Evolutionary conservation across 2,888 invertebrate genomes (phyloP).

Genomic region (Trichopoda pennipes): DNA sequence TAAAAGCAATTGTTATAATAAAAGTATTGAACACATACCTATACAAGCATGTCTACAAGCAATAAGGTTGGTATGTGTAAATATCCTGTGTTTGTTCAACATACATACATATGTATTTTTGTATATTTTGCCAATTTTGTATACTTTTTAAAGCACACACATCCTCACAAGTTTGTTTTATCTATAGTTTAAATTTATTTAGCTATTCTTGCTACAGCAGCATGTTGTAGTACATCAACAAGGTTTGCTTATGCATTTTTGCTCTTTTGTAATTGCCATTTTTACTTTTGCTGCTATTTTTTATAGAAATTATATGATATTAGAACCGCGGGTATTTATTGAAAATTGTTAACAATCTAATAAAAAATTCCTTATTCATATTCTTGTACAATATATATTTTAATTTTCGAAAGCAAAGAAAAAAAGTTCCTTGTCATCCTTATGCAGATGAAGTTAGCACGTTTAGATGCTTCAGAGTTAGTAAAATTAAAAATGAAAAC

Average conservation of each 20-base stretch:
- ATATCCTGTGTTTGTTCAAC: conserved; percentile 18
- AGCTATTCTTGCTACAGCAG: conserved; percentile 57
- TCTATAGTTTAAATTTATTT: conserved; percentile 34
- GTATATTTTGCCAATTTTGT: conserved; percentile 25
- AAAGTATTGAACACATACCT: conserved; percentile 25
- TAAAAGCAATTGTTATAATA: conserved; percentile 56
- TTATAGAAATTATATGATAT: conserved; percentile 38
- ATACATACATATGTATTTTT: neutral
- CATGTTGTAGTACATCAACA: conserved; percentile 47
- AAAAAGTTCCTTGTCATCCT: neutral
- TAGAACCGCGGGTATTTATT: conserved; percentile 63
- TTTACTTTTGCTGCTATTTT: conserved; percentile 39
- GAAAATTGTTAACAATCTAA: conserved; percentile 54
- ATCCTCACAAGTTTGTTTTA: conserved; percentile 15
- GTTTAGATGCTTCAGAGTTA: conserved; percentile 7
- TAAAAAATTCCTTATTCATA: conserved; percentile 34
- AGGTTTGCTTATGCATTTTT: conserved; percentile 1
- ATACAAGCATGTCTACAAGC: neutral
- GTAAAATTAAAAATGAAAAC: neutral
- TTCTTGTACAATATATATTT: neutral
- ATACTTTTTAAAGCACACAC: conserved; percentile 1
- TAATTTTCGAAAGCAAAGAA: neutral
- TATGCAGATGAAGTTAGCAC: neutral
- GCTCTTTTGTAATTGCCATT: conserved; percentile 32
- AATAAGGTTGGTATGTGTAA: conserved; percentile 8